Conservation (phyloP, 2,113 vertebrate species). For the Ariopsis seemanni region DNA sequence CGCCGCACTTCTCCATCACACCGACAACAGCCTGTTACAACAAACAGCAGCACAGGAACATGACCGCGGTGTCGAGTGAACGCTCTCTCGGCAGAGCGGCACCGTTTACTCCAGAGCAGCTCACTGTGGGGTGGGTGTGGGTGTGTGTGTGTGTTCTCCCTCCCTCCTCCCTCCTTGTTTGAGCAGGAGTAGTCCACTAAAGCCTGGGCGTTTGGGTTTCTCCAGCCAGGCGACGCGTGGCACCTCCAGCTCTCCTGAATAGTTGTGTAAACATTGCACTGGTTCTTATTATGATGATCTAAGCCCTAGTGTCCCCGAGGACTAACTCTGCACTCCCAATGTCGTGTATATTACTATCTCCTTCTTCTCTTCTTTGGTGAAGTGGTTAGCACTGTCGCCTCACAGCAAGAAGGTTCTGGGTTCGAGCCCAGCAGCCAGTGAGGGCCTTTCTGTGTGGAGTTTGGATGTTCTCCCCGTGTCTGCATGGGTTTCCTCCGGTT, state of each 20-base stretch:
- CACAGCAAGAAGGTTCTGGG: too few relatives aligned
- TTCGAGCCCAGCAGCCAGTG: too few relatives aligned
- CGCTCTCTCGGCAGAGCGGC: constrained; percentile 37
- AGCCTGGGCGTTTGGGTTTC: background rate
- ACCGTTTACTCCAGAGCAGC: constrained; percentile 53
- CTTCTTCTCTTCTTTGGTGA: too few relatives aligned
- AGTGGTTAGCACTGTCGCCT: too few relatives aligned
- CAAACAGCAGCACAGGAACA: background rate
- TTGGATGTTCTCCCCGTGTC: too few relatives aligned
- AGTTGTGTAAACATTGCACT: background rate
- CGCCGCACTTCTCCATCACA: constrained; percentile 41
- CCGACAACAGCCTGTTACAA: background rate
- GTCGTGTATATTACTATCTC: too few relatives aligned
- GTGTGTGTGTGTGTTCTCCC: constrained; percentile 60
- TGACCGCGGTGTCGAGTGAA: constrained; percentile 5
- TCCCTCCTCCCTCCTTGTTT: constrained; percentile 10
- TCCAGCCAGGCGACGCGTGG: constrained; percentile 18
- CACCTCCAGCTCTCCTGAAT: background rate
- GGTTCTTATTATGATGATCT: background rate
- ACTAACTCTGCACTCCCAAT: too few relatives aligned
- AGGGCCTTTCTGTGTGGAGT: too few relatives aligned
- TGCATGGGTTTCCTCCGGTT: too few relatives aligned
- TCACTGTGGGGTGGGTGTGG: constrained; percentile 29
- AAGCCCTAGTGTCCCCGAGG: too few relatives aligned
- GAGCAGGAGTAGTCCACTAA: constrained; percentile 57